phyloP scores from a whole-genome alignment of 1,140 invertebrate genomes.

The Pectinophora gossypiella region DNA sequence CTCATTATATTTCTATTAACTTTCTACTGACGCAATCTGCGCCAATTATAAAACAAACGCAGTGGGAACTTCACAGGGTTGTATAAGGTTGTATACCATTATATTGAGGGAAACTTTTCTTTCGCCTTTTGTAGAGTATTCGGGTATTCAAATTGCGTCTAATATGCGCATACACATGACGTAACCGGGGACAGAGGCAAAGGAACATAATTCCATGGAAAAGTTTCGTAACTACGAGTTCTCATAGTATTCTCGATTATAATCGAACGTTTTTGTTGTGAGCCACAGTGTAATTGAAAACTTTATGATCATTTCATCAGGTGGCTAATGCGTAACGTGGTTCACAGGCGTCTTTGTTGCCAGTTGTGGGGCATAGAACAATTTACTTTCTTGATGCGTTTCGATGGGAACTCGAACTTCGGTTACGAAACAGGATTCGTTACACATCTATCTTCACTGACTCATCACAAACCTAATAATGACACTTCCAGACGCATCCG shows the following conservation, averaged over 20 bases:
- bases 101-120: not conserved
- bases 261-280: not conserved
- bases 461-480: too few relatives aligned
- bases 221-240: not conserved
- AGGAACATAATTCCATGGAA: not conserved
- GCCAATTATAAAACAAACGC: not conserved
- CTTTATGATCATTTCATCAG: not conserved
- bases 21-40: not conserved
- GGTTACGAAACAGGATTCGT: too few relatives aligned
- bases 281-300: not conserved
- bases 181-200: not conserved
- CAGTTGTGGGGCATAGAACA: too few relatives aligned
- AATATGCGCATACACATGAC: not conserved
- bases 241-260: not conserved
- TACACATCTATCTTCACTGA: too few relatives aligned
- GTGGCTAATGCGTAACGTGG: too few relatives aligned
- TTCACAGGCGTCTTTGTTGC: too few relatives aligned
- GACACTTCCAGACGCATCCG: too few relatives aligned
- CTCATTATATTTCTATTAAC: not conserved
- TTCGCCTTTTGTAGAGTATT: not conserved
- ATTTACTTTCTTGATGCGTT: too few relatives aligned
- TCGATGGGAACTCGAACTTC: too few relatives aligned
- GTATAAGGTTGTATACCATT: not conserved
- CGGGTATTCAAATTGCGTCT: not conserved
- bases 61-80: not conserved